phyloP scores from a whole-genome alignment of 2,888 invertebrate genomes.

The Drosophila paranaensis region DNA sequence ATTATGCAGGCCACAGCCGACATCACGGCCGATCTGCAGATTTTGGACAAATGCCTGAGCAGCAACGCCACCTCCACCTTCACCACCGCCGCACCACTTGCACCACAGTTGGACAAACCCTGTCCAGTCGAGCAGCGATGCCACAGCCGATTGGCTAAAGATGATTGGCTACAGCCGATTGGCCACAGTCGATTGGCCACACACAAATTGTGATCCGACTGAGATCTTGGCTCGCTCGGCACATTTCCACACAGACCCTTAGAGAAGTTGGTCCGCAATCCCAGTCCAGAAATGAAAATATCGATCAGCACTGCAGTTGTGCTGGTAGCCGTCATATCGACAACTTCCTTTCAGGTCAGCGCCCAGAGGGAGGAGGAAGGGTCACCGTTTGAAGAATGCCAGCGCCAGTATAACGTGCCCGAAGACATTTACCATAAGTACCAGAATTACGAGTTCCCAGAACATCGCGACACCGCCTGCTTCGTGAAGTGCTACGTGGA shows the following conservation, averaged over 20 bases:
- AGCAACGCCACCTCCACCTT: slow-evolving; percentile 32
- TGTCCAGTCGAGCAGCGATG: slow-evolving; percentile 53
- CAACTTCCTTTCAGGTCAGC: no score
- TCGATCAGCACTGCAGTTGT: slow-evolving; percentile 54
- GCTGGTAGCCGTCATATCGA: neutral
- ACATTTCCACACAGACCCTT: slow-evolving; percentile 69
- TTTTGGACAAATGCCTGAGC: neutral
- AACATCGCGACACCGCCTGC: no score
- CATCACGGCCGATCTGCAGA: no score
- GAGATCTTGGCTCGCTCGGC: slow-evolving; percentile 63
- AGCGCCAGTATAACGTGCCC: no score
- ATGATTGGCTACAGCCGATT: slow-evolving; percentile 12
- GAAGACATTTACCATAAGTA: no score
- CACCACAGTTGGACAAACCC: slow-evolving; percentile 34
- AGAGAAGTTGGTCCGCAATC: slow-evolving; percentile 52
- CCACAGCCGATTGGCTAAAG: no score
- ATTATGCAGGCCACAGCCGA: no score
- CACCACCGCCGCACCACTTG: slow-evolving; percentile 44
- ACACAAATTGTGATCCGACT: slow-evolving; percentile 65
- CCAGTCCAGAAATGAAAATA: slow-evolving; percentile 67
- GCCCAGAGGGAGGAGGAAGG: no score
- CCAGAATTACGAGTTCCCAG: no score
- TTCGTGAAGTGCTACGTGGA: no score
- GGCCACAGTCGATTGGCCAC: slow-evolving; percentile 36
- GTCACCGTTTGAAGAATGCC: no score